phyloP scores from a whole-genome alignment of 1,140 invertebrate genomes.

The Nomia melanderi region DNA sequence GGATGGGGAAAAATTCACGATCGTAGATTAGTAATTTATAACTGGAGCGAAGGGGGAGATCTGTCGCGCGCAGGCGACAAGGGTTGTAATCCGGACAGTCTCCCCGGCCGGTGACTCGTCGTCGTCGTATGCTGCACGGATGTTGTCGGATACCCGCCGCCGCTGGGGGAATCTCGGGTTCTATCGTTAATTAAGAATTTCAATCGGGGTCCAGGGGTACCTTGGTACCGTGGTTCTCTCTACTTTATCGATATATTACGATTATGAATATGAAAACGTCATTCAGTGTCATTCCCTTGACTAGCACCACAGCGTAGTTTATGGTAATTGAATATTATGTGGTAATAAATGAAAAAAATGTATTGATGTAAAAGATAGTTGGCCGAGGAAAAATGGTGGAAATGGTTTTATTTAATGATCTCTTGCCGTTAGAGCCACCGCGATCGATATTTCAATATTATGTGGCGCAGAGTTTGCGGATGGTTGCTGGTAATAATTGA shows the following conservation, averaged over 20 bases:
- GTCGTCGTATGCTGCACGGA: background rate
- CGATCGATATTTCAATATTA: too few relatives aligned
- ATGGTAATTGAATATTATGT: too few relatives aligned
- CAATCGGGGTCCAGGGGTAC: background rate
- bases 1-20: background rate
- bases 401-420: too few relatives aligned
- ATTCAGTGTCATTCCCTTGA: too few relatives aligned
- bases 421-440: too few relatives aligned
- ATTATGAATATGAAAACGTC: background rate
- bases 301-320: too few relatives aligned
- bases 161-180: background rate
- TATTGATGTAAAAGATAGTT: too few relatives aligned
- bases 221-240: background rate
- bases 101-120: background rate
- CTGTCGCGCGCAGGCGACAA: background rate
- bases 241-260: background rate
- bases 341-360: too few relatives aligned
- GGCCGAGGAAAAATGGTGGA: too few relatives aligned
- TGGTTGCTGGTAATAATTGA: too few relatives aligned
- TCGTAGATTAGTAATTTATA: slow-evolving; percentile 17
- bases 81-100: slow-evolving; percentile 12
- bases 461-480: too few relatives aligned
- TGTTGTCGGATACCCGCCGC: background rate
- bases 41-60: background rate
- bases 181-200: slow-evolving; percentile 23